Evolutionary conservation across 2,888 invertebrate genomes (phyloP).

Genomic region (Philaethria dido): DNA sequence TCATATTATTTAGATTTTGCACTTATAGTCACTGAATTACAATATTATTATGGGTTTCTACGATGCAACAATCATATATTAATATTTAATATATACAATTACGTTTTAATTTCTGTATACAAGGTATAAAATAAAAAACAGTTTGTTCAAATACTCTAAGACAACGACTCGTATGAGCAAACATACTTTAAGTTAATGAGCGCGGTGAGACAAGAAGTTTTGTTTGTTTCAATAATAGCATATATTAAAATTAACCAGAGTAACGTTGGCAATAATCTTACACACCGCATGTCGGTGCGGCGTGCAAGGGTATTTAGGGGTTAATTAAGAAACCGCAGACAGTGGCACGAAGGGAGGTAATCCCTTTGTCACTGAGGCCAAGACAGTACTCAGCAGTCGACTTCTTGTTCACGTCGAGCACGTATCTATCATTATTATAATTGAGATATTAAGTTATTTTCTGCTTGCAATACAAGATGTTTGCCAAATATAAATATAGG

Average conservation of each 20-base stretch:
- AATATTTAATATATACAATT: background rate
- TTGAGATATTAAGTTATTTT: slow-evolving; percentile 48
- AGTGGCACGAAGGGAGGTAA: slow-evolving; percentile 61
- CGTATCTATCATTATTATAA: slow-evolving; percentile 55
- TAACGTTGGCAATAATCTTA: slow-evolving; percentile 76
- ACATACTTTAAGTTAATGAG: slow-evolving; percentile 57
- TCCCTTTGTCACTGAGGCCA: slow-evolving; percentile 77
- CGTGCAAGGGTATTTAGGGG: slow-evolving; percentile 77
- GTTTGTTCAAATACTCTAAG: slow-evolving; percentile 45
- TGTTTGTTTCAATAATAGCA: slow-evolving; percentile 75
- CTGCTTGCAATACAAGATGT: background rate
- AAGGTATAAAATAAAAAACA: slow-evolving; percentile 8
- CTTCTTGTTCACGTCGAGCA: slow-evolving; percentile 44
- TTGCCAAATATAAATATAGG: background rate
- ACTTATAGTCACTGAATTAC: too few species aligned
- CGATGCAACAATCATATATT: background rate
- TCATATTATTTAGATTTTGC: background rate
- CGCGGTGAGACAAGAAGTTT: slow-evolving; percentile 56
- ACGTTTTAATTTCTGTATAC: slow-evolving; percentile 1
- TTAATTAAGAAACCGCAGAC: slow-evolving; percentile 83
- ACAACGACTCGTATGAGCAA: slow-evolving; percentile 50
- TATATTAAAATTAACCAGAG: slow-evolving; percentile 78
- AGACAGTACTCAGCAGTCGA: slow-evolving; percentile 57
- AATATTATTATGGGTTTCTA: too few species aligned
- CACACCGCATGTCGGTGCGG: slow-evolving; percentile 64